Conservation (phyloP, 2,888 invertebrate species). For the Serrognathus titanus region DNA sequence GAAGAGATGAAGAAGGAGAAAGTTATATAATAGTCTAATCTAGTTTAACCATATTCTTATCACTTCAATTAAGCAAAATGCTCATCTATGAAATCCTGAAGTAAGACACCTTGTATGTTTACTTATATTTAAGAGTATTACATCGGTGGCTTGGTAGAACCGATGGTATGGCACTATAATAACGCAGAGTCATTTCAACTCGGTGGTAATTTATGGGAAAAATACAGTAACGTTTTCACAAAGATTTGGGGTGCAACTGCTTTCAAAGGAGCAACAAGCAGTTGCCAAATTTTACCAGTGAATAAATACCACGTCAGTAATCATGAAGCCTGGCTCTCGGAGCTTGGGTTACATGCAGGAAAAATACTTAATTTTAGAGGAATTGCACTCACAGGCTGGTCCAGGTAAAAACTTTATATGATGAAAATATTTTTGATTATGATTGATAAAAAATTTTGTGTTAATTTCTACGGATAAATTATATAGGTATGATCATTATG, state of each 20-base stretch:
- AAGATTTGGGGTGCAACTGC: conserved; percentile 77
- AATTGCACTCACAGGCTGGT: conserved; percentile 71
- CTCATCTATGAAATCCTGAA: neutral
- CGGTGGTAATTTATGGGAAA: conserved; percentile 58
- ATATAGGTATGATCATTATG: conserved; percentile 68
- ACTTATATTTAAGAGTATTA: conserved; percentile 52
- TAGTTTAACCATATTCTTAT: no score
- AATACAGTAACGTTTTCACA: conserved; percentile 64
- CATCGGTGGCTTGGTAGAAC: conserved; percentile 59
- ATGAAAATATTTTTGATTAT: neutral
- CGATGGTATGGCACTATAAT: conserved; percentile 69
- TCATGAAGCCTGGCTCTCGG: conserved; percentile 68
- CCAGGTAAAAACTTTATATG: conserved; percentile 62
- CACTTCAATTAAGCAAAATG: no score
- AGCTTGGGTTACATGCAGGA: conserved; percentile 51
- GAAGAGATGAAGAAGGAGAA: no score
- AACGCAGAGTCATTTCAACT: conserved; percentile 54
- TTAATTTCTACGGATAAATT: no score
- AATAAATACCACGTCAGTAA: conserved; percentile 71
- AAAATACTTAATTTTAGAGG: conserved; percentile 59
- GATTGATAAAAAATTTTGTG: neutral
- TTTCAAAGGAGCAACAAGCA: conserved; percentile 83
- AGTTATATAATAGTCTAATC: no score
- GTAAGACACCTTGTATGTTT: neutral
- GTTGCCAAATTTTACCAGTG: conserved; percentile 64